Evolutionary conservation across 2,797 vertebrate genomes (phyloP), one percentile per base, ranked within the genome.

Genomic region (Sandelia bainsii): DNA sequence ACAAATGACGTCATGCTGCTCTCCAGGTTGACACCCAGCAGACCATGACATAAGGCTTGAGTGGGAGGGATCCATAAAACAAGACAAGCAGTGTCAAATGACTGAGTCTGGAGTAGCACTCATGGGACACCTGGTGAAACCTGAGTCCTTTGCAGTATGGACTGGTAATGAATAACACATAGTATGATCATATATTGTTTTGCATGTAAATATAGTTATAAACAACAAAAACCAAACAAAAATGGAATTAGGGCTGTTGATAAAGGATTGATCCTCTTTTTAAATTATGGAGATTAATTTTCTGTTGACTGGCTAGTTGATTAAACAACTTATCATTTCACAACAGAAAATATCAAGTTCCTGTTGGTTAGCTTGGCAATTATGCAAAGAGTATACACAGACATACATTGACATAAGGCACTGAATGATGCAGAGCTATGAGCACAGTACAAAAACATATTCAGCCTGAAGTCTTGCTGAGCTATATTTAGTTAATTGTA

Each of bases 1-100:
- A 86, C 79, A 76, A 60, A 87, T 91, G 77, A 88, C 83, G 82
- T 89, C 86, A 87, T 75, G 51, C 69, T 73, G 4, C 64, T 81
- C 75, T 71, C 19, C 64, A 62, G 51, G 76, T 86, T 63, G 49
- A 72, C 66, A 76, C 79, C 72, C 82, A 50, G 82, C 49, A 76
- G 86, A 85, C 65, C 16, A 71, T 90, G 80, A 90, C 72, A 69
- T 84, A 60, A 75, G 52, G 66, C 62, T 32, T 14, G 40, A 16
- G 40, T 64, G 12, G 16, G 40, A 6, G 77, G 65, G 87, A 85
- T 79, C 57, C 53, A 58, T 69, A 66, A 82, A 84, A 83, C 69
- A 40, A 61, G 63, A 79, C 66, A 69, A 65, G 58, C 3, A 8
- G 83, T 84, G 58, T 90, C 80, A 64, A 46, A 72, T 89, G 80